These are phyloP conservation scores for Poicephalus meyeri DNA, from an alignment of 2,113 vertebrate species.

Conservation along the genomic window DNA sequence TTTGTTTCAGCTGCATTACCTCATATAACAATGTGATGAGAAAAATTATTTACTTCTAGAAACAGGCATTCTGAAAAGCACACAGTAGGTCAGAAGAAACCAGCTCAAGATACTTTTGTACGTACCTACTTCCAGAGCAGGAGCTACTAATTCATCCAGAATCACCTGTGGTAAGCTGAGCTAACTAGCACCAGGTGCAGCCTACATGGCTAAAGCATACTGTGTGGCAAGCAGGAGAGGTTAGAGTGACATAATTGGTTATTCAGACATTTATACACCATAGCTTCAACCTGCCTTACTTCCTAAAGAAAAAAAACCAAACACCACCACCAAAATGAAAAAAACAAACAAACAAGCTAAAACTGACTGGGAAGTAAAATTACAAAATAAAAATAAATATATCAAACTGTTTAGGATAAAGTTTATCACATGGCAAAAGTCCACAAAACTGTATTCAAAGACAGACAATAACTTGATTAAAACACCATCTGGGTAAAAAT, in stretches of 20 bases:
- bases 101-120: not conserved
- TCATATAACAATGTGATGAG: not conserved
- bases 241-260: not conserved
- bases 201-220: not conserved
- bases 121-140: not conserved
- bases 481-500: not conserved
- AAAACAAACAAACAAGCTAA: not conserved
- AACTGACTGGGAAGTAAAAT: not conserved
- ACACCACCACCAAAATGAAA: not conserved
- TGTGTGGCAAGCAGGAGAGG: not conserved
- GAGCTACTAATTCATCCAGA: not conserved
- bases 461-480: not conserved
- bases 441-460: not conserved
- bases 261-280: not conserved
- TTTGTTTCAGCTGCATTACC: not conserved
- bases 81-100: not conserved
- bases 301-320: not conserved
- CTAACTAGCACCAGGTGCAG: not conserved
- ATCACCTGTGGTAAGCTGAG: not conserved
- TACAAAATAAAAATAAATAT: not conserved
- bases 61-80: not conserved
- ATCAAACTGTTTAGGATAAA: not conserved
- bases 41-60: not conserved
- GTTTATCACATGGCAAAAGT: not conserved
- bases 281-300: not conserved